Conservation (phyloP, 2,113 vertebrate species). For the Pomatorhinus ruficollis region DNA sequence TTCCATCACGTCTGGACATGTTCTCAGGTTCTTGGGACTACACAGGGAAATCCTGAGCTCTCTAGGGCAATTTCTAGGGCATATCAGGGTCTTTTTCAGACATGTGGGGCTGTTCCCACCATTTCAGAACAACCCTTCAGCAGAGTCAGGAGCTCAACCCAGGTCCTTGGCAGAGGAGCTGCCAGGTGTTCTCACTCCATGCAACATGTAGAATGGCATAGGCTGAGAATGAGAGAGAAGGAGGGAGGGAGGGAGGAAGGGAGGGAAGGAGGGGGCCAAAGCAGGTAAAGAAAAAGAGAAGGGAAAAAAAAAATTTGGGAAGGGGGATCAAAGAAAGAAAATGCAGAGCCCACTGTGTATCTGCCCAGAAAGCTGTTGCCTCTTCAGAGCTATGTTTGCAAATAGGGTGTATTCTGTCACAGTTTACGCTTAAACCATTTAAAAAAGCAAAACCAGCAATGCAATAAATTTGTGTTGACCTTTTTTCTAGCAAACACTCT, state of each 20-base stretch:
- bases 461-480: not conserved
- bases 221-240: not conserved
- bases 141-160: not conserved
- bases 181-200: not conserved
- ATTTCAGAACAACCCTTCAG: not conserved
- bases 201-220: not conserved
- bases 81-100: not conserved
- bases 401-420: not conserved
- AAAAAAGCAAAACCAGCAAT: not conserved
- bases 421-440: not conserved
- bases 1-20: not conserved
- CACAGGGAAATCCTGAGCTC: not conserved
- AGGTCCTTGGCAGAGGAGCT: not conserved
- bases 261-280: not conserved
- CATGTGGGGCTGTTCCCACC: not conserved
- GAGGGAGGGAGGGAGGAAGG: not conserved
- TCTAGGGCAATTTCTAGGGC: not conserved
- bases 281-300: not conserved
- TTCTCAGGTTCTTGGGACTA: not conserved
- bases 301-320: not conserved
- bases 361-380: not conserved
- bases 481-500: not conserved
- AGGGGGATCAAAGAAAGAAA: not conserved
- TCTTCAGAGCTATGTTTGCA: not conserved
- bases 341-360: not conserved